Evolutionary conservation across 2,797 vertebrate species (phyloP), one percentile per base, ranked within the genome.

Genomic region (Etheostoma perlongum): DNA sequence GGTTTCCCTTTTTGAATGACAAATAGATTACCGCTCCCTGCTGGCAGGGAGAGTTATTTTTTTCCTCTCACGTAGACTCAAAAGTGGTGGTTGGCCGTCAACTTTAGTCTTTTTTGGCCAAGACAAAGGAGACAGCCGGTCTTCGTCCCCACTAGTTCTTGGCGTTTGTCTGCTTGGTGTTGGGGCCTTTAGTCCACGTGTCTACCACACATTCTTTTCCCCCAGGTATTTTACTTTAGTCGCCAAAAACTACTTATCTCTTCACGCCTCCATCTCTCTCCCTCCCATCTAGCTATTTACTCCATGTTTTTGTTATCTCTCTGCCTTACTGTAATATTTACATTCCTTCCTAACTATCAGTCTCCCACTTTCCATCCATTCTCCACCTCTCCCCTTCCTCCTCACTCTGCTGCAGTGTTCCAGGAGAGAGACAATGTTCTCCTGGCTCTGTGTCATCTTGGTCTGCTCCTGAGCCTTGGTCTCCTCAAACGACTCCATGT

Each of bases 371-470:
- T 23, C 51, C 21, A 4, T 11, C 7, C 12, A 13, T 4, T 18
- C 40, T 8, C 18, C 47, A 0, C 15, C 48, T 16, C 23, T 27
- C 5, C 51, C 23, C 16, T 42, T 51, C 9, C 49, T 57, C 59
- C 89, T 88, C 73, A 88, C 94, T 88, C 96, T 95, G 93, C 97
- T 98, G 13, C 94, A 95, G 23, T 96, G 96, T 61, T 99, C 98
- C 82, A 99, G 89, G 13, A 99, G 92, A 0, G 94, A 91, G 76
- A 98, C 91, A 53, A 98, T 95, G 88, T 65, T 96, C 89, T 94
- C 91, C 91, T 99, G 96, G 73, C 90, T 89, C 81, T 96, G 95
- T 4, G 78, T 63, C 67, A 96, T 95, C 78, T 91, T 89, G 67
- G 97, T 93, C 75, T 94, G 42, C 88, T 97, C 96, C 76, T 96